These are phyloP conservation scores for Cepaea hortensis DNA, from an alignment of 2,888 invertebrate genomes.

Conservation along the genomic window DNA sequence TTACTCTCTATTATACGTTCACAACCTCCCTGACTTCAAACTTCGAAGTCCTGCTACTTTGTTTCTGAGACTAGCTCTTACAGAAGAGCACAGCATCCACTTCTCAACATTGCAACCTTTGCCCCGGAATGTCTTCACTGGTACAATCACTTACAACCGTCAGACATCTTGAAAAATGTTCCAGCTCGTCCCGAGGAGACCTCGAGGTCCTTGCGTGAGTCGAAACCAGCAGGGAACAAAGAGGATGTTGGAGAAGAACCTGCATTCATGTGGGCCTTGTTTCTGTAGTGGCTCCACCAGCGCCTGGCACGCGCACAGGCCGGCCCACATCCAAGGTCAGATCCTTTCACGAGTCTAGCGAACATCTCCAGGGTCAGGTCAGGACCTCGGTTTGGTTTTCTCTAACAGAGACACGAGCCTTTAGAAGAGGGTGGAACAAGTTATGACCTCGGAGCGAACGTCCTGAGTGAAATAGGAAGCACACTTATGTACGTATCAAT, in stretches of 20 bases:
- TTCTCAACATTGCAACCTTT: neutral
- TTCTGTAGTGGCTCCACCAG: neutral
- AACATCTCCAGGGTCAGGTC: neutral
- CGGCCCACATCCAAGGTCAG: neutral
- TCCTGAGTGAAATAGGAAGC: too few relatives aligned
- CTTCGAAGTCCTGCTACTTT: neutral
- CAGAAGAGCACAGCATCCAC: neutral
- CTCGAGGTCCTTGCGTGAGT: neutral
- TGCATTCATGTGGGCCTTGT: neutral
- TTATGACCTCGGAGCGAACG: too few relatives aligned
- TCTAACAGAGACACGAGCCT: neutral
- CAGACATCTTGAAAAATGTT: slow-evolving; percentile 13
- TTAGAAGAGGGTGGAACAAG: neutral
- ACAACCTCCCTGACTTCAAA: neutral
- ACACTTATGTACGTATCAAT: too few relatives aligned
- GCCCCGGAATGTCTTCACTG: neutral
- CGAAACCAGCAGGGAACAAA: neutral
- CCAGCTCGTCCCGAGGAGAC: neutral
- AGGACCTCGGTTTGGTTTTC: neutral
- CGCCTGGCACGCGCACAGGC: neutral
- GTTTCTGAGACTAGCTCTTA: neutral
- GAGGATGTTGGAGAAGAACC: neutral
- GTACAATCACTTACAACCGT: neutral
- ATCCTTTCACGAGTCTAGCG: neutral
- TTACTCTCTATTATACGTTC: neutral